These are phyloP conservation scores for Drosophila funebris DNA, from an alignment of 1,140 invertebrate species.

Conservation along the genomic window DNA sequence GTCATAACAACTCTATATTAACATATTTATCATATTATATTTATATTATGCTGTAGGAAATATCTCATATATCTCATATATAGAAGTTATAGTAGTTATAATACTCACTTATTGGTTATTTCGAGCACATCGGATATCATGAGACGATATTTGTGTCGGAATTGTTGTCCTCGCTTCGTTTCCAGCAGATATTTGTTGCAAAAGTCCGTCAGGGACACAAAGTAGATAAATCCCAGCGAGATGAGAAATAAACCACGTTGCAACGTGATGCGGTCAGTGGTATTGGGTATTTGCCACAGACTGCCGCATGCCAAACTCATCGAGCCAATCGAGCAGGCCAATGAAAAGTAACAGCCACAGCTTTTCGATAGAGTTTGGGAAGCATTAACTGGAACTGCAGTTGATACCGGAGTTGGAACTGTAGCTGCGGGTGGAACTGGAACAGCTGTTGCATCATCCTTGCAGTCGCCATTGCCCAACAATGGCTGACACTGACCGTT, in stretches of 20 bases:
- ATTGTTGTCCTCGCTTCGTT: slow-evolving; percentile 85
- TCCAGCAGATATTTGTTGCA: slow-evolving; percentile 86
- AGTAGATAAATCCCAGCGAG: slow-evolving; percentile 86
- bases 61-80: no score
- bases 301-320: slow-evolving; percentile 81
- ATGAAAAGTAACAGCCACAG: slow-evolving; percentile 75
- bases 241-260: slow-evolving; percentile 86
- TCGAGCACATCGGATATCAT: slow-evolving; percentile 87
- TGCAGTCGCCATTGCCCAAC: slow-evolving; percentile 17
- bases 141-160: slow-evolving; percentile 86
- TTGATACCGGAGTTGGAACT: background rate
- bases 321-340: slow-evolving; percentile 82
- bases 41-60: no score
- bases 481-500: slow-evolving; percentile 34
- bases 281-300: slow-evolving; percentile 76
- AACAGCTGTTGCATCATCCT: slow-evolving; percentile 5
- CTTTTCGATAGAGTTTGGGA: slow-evolving; percentile 15
- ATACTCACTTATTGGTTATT: slow-evolving; percentile 89
- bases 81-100: background rate
- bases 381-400: background rate
- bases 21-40: no score
- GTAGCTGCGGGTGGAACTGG: background rate
- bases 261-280: slow-evolving; percentile 85
- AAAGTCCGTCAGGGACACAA: slow-evolving; percentile 86
- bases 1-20: no score